Evolutionary conservation across 2,113 vertebrate species (phyloP).

Genomic region (Marmota flaviventris): DNA sequence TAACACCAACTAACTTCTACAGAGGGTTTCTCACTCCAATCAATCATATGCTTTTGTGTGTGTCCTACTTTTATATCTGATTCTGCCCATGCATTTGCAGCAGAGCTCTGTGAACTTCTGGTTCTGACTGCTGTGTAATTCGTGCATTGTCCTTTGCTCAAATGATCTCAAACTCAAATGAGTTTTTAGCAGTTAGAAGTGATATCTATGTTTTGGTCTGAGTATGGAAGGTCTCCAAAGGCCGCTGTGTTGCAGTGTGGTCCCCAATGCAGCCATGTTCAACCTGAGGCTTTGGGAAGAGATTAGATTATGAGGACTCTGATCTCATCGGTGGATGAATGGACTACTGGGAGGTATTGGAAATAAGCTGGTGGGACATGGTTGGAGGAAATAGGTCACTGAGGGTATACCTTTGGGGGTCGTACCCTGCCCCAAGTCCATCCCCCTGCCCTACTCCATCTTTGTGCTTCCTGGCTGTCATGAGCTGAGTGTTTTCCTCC

Average conservation of each 20-base stretch:
- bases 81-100: not conserved
- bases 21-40: not conserved
- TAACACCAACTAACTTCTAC: not conserved
- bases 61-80: not conserved
- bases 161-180: not conserved
- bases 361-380: too few relatives aligned
- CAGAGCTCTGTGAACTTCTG: not conserved
- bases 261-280: not conserved
- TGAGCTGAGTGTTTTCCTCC: too few relatives aligned
- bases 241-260: not conserved
- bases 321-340: not conserved
- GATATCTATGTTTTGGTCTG: not conserved
- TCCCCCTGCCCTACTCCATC: too few relatives aligned
- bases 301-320: not conserved
- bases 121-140: not conserved
- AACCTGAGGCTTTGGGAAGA: not conserved
- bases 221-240: not conserved
- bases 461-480: too few relatives aligned
- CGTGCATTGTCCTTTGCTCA: not conserved
- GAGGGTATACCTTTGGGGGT: too few relatives aligned
- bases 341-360: too few relatives aligned
- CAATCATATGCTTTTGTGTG: not conserved
- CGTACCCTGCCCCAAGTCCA: too few relatives aligned
- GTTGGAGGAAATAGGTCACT: too few relatives aligned
- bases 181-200: not conserved